Percentiles rank a stretch among this genome's conserved stretches.
Conservation (phyloP, 2,888 invertebrate species). For the Carterocephalus palaemon region DNA sequence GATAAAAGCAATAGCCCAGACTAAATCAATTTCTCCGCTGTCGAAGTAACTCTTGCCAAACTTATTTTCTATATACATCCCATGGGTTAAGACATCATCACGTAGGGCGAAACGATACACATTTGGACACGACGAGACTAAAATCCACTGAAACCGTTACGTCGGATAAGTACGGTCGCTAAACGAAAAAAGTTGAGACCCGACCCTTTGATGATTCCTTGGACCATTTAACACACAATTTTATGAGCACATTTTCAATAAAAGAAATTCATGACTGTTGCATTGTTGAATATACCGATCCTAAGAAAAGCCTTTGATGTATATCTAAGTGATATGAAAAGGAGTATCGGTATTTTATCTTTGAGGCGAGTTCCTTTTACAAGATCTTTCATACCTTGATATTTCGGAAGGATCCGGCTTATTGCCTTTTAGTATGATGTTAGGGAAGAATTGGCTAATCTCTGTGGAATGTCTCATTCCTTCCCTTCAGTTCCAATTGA, state of each 20-base stretch:
- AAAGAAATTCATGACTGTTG: slow-evolving; percentile 50
- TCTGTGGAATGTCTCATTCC: too few species aligned
- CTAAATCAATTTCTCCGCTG: slow-evolving; percentile 6
- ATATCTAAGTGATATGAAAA: slow-evolving; percentile 22
- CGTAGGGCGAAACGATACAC: slow-evolving; percentile 27
- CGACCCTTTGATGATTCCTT: slow-evolving; percentile 45
- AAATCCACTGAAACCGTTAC: slow-evolving; percentile 40
- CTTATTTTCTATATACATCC: slow-evolving; percentile 18
- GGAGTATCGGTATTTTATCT: slow-evolving; percentile 23
- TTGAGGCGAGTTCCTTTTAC: slow-evolving; percentile 8
- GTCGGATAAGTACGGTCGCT: slow-evolving; percentile 47
- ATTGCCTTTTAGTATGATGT: not conserved
- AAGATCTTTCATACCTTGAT: slow-evolving; percentile 7
- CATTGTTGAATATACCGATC: slow-evolving; percentile 37
- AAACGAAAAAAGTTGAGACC: slow-evolving; percentile 33
- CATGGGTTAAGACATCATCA: slow-evolving; percentile 13
- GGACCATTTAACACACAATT: slow-evolving; percentile 56
- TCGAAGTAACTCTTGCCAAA: slow-evolving; percentile 10
- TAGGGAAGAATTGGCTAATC: too few species aligned
- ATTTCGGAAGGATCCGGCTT: slow-evolving; percentile 1
- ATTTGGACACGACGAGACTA: slow-evolving; percentile 33
- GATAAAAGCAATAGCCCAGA: slow-evolving; percentile 8
- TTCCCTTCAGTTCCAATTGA: too few species aligned
- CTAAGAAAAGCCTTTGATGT: slow-evolving; percentile 25
- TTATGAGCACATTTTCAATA: slow-evolving; percentile 61